Evolutionary conservation across 2,888 invertebrate species (phyloP).

Genomic region (Bombyx huttoni): DNA sequence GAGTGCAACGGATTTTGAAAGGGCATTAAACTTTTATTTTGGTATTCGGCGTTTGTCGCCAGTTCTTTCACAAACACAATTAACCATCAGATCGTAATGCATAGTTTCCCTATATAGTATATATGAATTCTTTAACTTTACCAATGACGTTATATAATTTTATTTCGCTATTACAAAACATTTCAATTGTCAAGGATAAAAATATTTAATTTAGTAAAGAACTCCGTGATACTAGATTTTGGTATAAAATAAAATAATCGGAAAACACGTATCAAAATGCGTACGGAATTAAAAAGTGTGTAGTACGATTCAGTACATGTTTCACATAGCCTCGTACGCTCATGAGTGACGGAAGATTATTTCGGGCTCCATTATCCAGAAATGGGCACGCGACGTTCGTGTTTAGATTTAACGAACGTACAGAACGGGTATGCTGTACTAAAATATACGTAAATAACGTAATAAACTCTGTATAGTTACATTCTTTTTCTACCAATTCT

Average conservation of each 20-base stretch:
- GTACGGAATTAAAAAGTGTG: background rate
- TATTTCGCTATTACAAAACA: too few species aligned
- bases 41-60: background rate
- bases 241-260: too few species aligned
- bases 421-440: background rate
- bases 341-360: constrained; percentile 48
- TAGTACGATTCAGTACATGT: background rate
- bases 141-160: too few species aligned
- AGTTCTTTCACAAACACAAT: background rate
- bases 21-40: constrained; percentile 2
- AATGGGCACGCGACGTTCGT: constrained; percentile 51
- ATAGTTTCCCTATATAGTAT: background rate
- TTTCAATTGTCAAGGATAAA: too few species aligned
- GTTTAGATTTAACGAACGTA: constrained; percentile 49
- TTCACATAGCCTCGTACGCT: constrained; percentile 28
- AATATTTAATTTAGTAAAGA: too few species aligned
- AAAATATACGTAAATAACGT: background rate
- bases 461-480: too few species aligned
- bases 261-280: too few species aligned
- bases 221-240: too few species aligned
- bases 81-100: background rate
- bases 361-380: constrained; percentile 61
- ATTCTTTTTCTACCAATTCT: too few species aligned
- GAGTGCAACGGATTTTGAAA: background rate
- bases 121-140: too few species aligned